Evolutionary conservation across 2,888 invertebrate genomes (phyloP).

Genomic region (Brassicogethes aeneus): DNA sequence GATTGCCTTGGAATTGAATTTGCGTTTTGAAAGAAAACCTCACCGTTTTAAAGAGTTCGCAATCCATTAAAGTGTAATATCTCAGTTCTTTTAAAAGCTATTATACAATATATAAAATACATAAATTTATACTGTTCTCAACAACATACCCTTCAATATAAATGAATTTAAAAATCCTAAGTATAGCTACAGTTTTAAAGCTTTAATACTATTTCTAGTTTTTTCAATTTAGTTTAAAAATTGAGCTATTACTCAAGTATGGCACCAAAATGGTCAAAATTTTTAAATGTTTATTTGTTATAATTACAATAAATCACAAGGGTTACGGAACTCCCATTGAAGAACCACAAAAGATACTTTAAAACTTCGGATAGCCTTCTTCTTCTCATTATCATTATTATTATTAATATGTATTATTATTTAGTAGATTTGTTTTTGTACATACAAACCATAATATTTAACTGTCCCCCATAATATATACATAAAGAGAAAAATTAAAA

Average conservation of each 20-base stretch:
- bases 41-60: conserved; percentile 25
- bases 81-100: conserved; percentile 32
- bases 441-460: too few species aligned
- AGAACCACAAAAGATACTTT: conserved; percentile 31
- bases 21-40: too few species aligned
- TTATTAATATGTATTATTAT: too few species aligned
- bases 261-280: conserved; percentile 42
- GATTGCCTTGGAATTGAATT: too few species aligned
- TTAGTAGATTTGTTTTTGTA: too few species aligned
- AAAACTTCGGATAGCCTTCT: conserved; percentile 1
- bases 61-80: conserved; percentile 31
- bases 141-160: conserved; percentile 26
- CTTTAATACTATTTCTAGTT: conserved; percentile 33
- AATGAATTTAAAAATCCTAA: conserved; percentile 36
- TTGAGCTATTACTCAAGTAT: conserved; percentile 43
- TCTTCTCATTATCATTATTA: too few species aligned
- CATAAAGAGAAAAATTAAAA: too few species aligned
- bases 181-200: conserved; percentile 35
- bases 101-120: conserved; percentile 39
- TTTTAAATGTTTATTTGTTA: conserved; percentile 31
- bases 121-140: conserved; percentile 29
- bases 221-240: conserved; percentile 36
- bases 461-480: too few species aligned
- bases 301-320: conserved; percentile 28
- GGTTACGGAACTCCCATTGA: conserved; percentile 40